Percentiles rank a stretch among this genome's conserved stretches.
Evolutionary conservation across 1,140 invertebrate genomes (phyloP).

Genomic region (Acromyrmex echinatior): DNA sequence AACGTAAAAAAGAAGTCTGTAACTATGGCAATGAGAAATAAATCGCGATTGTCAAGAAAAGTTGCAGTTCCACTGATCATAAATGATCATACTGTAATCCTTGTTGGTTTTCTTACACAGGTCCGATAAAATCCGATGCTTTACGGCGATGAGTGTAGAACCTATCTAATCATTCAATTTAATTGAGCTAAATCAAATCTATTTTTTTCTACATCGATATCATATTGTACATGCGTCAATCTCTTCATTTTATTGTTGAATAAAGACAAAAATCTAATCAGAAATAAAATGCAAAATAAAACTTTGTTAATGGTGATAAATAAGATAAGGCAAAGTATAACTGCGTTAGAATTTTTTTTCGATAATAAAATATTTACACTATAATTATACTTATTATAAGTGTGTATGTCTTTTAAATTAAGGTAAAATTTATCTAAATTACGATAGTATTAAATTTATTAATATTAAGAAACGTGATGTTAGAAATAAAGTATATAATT

Average conservation of each 20-base stretch:
- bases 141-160: slow-evolving; percentile 14
- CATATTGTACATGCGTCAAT: slow-evolving; percentile 25
- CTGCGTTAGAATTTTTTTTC: background rate
- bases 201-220: slow-evolving; percentile 20
- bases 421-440: background rate
- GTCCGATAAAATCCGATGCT: slow-evolving; percentile 37
- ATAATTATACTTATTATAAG: background rate
- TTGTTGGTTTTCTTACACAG: slow-evolving; percentile 13
- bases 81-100: slow-evolving; percentile 25
- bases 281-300: background rate
- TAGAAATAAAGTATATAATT: background rate
- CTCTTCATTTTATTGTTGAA: slow-evolving; percentile 33
- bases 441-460: slow-evolving; percentile 1
- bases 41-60: slow-evolving; percentile 31
- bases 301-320: background rate
- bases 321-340: background rate
- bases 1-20: background rate
- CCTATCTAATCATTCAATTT: slow-evolving; percentile 51
- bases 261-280: background rate
- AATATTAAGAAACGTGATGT: background rate
- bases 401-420: background rate
- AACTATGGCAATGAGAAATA: slow-evolving; percentile 9
- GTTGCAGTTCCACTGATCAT: slow-evolving; percentile 7
- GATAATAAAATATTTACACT: background rate
- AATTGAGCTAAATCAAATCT: slow-evolving; percentile 49